A percentile compares a stretch with the other conserved stretches of the same genome.
phyloP scores from a whole-genome alignment of 2,113 vertebrate species.

The Narcine bancroftii region DNA sequence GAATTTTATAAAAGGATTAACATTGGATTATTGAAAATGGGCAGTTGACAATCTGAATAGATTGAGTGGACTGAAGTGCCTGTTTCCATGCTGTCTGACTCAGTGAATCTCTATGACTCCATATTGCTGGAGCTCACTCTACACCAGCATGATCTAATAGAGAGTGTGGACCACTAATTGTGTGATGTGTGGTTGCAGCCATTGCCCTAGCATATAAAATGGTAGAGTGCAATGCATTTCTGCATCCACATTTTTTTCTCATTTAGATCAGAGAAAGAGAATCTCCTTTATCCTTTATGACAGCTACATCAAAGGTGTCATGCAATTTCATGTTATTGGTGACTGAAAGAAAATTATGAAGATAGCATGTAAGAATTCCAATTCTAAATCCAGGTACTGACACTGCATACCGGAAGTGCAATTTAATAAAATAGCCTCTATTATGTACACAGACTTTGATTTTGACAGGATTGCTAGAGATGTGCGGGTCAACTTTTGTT shows the following conservation, averaged over 20 bases:
- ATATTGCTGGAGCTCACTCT: too few relatives aligned
- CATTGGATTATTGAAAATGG: too few relatives aligned
- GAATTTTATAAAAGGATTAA: too few relatives aligned
- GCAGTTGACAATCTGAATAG: too few relatives aligned
- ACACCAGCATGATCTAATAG: neutral
- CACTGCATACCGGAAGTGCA: neutral
- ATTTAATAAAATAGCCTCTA: constrained; percentile 15
- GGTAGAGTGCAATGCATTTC: neutral
- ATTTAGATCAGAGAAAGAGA: too few relatives aligned
- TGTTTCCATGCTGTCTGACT: too few relatives aligned
- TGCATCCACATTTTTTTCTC: neutral
- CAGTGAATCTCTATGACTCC: too few relatives aligned
- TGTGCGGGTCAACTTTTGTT: neutral
- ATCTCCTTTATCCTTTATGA: neutral
- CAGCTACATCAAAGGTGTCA: neutral
- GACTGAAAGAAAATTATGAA: neutral
- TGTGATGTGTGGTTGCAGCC: neutral
- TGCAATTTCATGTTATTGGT: neutral
- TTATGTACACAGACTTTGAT: constrained; percentile 27
- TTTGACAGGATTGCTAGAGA: neutral
- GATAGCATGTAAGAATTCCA: neutral
- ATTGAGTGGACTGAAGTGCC: too few relatives aligned
- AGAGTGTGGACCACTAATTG: neutral
- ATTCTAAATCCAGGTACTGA: neutral
- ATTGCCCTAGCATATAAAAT: neutral